phyloP scores from a whole-genome alignment of 2,113 vertebrate genomes.

The Platanista minor region DNA sequence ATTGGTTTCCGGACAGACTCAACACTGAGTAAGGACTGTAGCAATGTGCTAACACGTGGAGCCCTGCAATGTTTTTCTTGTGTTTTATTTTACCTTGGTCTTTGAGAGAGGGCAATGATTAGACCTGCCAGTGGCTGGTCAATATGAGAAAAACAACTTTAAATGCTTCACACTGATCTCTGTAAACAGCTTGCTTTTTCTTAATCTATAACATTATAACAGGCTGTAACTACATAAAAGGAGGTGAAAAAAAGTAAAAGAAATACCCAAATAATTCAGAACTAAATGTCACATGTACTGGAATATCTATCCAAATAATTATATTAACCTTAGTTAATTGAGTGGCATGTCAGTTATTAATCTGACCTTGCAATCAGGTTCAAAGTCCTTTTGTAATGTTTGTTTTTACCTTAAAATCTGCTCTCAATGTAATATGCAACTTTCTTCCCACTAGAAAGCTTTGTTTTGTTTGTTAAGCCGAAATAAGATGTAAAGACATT shows the following conservation, averaged over 20 bases:
- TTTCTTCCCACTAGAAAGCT: background rate
- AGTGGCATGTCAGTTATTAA: background rate
- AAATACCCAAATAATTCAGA: background rate
- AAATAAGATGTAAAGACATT: background rate
- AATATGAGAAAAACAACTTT: background rate
- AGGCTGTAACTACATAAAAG: background rate
- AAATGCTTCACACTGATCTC: background rate
- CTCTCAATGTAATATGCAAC: background rate
- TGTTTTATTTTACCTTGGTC: background rate
- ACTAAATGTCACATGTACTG: background rate
- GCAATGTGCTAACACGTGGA: rapidly evolving
- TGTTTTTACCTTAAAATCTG: background rate
- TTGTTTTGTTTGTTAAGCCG: background rate
- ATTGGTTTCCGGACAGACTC: background rate
- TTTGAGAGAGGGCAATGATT: background rate
- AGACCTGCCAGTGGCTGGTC: background rate
- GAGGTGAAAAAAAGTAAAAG: background rate
- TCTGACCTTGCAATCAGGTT: background rate
- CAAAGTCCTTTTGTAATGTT: background rate
- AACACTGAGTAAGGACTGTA: rapidly evolving
- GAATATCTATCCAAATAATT: background rate
- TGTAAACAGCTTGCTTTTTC: background rate
- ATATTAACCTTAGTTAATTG: background rate
- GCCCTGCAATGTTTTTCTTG: background rate
- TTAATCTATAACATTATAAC: background rate